Percentiles rank a stretch among this genome's conserved stretches.
Evolutionary conservation across 2,113 vertebrate genomes (phyloP).

Genomic region (Rissa tridactyla): DNA sequence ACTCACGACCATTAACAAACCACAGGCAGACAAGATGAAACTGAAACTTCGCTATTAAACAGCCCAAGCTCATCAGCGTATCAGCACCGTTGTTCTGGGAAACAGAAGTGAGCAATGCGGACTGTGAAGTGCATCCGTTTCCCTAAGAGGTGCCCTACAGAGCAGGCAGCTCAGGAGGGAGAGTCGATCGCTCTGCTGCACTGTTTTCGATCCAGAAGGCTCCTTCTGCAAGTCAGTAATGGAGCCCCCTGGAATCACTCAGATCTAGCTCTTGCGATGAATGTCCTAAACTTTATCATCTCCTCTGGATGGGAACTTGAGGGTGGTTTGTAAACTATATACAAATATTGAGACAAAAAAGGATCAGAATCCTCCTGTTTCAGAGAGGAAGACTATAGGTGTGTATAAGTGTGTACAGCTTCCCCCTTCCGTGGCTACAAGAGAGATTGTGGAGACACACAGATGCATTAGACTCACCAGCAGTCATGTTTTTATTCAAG

Average conservation of each 20-base stretch:
- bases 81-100: neutral
- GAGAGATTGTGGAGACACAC: neutral
- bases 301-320: neutral
- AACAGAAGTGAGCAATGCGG: neutral
- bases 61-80: neutral
- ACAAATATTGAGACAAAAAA: neutral
- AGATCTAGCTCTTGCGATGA: neutral
- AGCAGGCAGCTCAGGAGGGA: neutral
- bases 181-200: neutral
- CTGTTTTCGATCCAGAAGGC: neutral
- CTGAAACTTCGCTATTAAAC: neutral
- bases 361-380: neutral
- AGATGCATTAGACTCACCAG: constrained; percentile 69
- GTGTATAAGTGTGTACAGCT: neutral
- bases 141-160: neutral
- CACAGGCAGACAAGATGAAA: neutral
- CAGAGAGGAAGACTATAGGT: neutral
- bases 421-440: neutral
- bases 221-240: neutral
- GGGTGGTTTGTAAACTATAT: neutral
- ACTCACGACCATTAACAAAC: neutral
- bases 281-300: neutral
- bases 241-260: neutral
- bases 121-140: neutral
- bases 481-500: constrained; percentile 83